Conservation (phyloP, 2,888 invertebrate genomes). For the Epinotia nisella region DNA sequence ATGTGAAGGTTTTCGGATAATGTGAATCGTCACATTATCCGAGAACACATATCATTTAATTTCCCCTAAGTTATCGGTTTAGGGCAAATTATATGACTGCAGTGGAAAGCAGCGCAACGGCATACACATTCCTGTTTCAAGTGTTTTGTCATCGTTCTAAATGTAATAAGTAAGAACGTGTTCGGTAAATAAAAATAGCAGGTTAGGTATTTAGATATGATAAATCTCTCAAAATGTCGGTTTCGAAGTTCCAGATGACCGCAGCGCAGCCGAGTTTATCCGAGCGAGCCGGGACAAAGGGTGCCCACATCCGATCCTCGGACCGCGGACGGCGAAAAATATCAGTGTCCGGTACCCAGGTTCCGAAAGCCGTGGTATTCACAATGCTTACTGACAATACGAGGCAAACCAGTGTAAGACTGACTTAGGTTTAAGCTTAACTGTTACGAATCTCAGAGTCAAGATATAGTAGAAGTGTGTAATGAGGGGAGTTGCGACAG, state of each 20-base stretch:
- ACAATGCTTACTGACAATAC: not conserved
- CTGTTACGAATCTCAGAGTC: not conserved
- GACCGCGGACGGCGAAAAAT: conserved; percentile 13
- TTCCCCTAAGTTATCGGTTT: too few species aligned
- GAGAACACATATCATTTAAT: too few species aligned
- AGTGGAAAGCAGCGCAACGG: too few species aligned
- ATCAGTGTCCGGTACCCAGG: not conserved
- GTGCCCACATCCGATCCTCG: conserved; percentile 7
- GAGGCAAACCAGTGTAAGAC: not conserved
- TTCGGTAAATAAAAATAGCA: not conserved
- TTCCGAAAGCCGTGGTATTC: not conserved
- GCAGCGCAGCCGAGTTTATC: conserved; percentile 2
- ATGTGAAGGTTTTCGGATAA: too few species aligned
- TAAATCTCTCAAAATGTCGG: conserved; percentile 7
- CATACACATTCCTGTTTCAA: not conserved
- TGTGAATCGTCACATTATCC: too few species aligned
- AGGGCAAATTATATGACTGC: not conserved
- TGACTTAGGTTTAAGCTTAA: not conserved
- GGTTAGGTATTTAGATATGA: not conserved
- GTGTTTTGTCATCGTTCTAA: not conserved
- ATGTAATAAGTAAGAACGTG: not conserved
- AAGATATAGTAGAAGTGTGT: not conserved
- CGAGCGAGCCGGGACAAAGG: conserved; percentile 14
- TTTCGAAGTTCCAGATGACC: conserved; percentile 9
- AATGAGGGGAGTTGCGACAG: not conserved